These are phyloP conservation scores for Cephalopachus bancanus DNA, from an alignment of 2,797 vertebrate species.

Conservation along the genomic window DNA sequence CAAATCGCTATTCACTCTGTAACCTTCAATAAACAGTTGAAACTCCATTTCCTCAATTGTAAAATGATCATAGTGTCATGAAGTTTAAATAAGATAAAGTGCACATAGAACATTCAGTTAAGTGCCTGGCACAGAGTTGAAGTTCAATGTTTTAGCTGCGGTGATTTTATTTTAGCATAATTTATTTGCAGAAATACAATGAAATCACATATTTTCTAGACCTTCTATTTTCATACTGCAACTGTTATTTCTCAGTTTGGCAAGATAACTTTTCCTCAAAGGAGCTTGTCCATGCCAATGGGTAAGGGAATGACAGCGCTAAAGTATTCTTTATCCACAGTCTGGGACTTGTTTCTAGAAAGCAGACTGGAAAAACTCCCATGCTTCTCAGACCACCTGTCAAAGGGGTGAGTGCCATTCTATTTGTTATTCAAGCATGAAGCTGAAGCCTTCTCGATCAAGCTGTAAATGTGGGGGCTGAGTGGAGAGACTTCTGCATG, in stretches of 20 bases:
- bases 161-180: conserved; percentile 51
- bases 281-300: not conserved
- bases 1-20: not conserved
- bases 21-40: not conserved
- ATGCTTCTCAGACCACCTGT: not conserved
- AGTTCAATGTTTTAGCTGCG: not conserved
- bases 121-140: not conserved
- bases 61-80: not conserved
- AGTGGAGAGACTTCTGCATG: not conserved
- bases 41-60: not conserved
- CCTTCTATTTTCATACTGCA: not conserved
- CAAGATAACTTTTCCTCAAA: not conserved
- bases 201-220: conserved; percentile 21
- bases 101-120: not conserved
- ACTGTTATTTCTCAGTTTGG: conserved; percentile 1
- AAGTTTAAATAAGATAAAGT: conserved; percentile 42
- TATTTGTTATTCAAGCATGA: conserved; percentile 47
- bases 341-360: not conserved
- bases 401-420: not conserved
- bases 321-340: not conserved
- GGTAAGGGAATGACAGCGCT: not conserved
- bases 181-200: not conserved
- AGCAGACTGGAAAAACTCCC: not conserved
- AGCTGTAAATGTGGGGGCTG: not conserved
- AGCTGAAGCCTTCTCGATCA: conserved; percentile 62